Conservation (phyloP, 1,140 invertebrate genomes). For the Drosophila saltans region DNA sequence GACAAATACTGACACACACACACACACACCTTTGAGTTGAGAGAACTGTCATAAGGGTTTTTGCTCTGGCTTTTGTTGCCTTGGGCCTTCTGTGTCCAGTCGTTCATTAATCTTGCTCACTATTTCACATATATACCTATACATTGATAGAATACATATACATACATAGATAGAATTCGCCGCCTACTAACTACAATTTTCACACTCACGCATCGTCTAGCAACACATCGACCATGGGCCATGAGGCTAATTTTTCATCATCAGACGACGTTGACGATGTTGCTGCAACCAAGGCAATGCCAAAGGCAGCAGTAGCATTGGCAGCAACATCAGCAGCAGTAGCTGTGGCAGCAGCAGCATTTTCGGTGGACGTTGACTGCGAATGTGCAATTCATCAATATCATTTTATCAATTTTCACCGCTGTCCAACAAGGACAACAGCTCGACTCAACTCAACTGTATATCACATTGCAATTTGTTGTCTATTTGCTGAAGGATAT, state of each 20-base stretch:
- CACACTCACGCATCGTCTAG: constrained; percentile 51
- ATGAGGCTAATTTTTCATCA: constrained; percentile 75
- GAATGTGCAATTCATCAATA: constrained; percentile 82
- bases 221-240: constrained; percentile 44
- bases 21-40: too few species aligned
- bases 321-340: neutral
- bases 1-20: too few species aligned
- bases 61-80: too few species aligned
- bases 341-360: neutral
- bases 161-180: constrained; percentile 15
- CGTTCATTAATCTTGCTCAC: constrained; percentile 75
- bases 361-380: constrained; percentile 45
- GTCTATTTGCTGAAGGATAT: constrained; percentile 82
- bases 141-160: constrained; percentile 15
- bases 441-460: constrained; percentile 70
- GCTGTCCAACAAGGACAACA: constrained; percentile 66
- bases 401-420: constrained; percentile 82
- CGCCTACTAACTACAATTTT: constrained; percentile 48
- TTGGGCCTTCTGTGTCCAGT: too few species aligned
- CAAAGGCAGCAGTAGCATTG: neutral
- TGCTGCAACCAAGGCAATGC: constrained; percentile 36
- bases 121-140: constrained; percentile 28
- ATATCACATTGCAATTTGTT: constrained; percentile 82
- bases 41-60: too few species aligned
- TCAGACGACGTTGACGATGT: constrained; percentile 66